Conservation (phyloP, 2,797 vertebrate species). For the Eulemur mongoz region DNA sequence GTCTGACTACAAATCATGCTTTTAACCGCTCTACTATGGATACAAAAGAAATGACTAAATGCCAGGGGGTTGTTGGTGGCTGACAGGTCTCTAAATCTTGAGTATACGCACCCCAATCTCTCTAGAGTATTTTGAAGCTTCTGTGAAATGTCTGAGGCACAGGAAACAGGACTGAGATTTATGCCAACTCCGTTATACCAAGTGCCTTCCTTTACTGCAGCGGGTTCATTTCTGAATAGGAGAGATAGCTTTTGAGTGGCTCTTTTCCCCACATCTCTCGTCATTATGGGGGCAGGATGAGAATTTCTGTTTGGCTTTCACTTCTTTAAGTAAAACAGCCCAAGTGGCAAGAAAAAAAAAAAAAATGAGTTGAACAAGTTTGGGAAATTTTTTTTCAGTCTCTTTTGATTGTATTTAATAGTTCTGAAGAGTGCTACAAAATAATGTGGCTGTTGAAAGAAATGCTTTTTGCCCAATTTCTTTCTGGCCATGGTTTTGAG, state of each 20-base stretch:
- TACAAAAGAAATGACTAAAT: background rate
- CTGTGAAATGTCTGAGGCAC: background rate
- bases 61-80: background rate
- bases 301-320: constrained; percentile 47
- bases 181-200: background rate
- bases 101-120: background rate
- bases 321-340: constrained; percentile 16
- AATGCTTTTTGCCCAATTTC: constrained; percentile 73
- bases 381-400: background rate
- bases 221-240: background rate
- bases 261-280: background rate
- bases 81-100: background rate
- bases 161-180: background rate
- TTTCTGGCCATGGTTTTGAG: constrained; percentile 72
- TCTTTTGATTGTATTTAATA: constrained; percentile 70
- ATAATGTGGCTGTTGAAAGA: constrained; percentile 73
- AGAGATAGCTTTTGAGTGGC: background rate
- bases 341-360: background rate
- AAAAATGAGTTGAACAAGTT: constrained; percentile 51
- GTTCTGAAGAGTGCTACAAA: constrained; percentile 68
- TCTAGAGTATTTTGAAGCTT: background rate
- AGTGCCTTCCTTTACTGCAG: background rate
- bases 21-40: background rate
- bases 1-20: background rate
- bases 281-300: background rate